Evolutionary conservation across 1,140 invertebrate genomes (phyloP).

Genomic region (Lysiphlebus fabarum): DNA sequence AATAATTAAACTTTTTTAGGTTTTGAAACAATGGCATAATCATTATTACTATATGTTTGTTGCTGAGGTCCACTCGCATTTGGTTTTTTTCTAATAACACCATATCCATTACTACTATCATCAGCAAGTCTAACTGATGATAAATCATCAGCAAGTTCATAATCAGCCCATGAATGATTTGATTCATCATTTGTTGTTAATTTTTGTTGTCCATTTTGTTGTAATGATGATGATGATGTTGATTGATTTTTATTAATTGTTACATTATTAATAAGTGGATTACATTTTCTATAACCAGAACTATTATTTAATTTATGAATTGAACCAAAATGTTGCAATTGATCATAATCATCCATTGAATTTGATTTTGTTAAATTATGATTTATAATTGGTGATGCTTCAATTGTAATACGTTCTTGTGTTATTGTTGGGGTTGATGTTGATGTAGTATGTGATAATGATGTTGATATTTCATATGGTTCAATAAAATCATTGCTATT

Average conservation of each 20-base stretch:
- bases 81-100: constrained; percentile 68
- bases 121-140: constrained; percentile 67
- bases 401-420: background rate
- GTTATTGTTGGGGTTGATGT: background rate
- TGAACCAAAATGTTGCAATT: constrained; percentile 74
- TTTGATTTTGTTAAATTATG: constrained; percentile 34
- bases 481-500: constrained; percentile 25
- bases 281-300: constrained; percentile 62
- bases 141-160: constrained; percentile 67
- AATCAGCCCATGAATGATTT: constrained; percentile 60
- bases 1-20: constrained; percentile 69
- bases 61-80: constrained; percentile 59
- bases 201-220: no score
- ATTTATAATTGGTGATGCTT: constrained; percentile 39
- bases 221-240: constrained; percentile 44
- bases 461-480: constrained; percentile 24
- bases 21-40: constrained; percentile 78
- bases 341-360: constrained; percentile 64
- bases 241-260: constrained; percentile 15
- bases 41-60: constrained; percentile 69
- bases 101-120: constrained; percentile 75
- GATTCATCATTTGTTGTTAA: constrained; percentile 44
- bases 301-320: constrained; percentile 64
- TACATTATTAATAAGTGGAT: constrained; percentile 29
- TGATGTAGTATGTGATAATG: background rate